Evolutionary conservation across 2,113 vertebrate species (phyloP).

Genomic region (Cyrtonyx montezumae): DNA sequence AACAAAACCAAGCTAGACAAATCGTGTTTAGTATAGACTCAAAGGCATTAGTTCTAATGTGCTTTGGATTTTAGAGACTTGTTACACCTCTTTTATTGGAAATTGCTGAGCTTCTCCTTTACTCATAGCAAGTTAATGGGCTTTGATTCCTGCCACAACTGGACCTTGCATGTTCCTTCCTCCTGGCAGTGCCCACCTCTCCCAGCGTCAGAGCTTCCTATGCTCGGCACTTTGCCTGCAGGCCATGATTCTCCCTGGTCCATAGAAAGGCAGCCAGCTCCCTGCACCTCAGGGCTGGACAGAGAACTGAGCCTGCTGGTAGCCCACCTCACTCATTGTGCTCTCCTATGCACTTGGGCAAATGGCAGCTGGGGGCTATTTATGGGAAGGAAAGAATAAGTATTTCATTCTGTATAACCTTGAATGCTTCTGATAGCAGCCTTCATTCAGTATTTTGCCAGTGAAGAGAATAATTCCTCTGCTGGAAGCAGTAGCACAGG

Average conservation of each 20-base stretch:
- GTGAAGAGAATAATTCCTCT: not conserved
- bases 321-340: not conserved
- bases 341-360: not conserved
- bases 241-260: not conserved
- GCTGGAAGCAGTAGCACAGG: not conserved
- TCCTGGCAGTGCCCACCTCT: not conserved
- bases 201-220: not conserved
- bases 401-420: not conserved
- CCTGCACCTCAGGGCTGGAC: not conserved
- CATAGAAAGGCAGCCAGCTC: not conserved
- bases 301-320: not conserved
- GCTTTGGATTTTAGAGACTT: not conserved
- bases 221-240: not conserved
- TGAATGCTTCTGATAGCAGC: not conserved
- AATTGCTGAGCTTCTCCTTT: not conserved
- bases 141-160: not conserved
- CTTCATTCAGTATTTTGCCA: not conserved
- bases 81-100: not conserved
- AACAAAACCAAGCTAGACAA: not conserved
- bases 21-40: not conserved
- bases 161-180: not conserved
- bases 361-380: not conserved
- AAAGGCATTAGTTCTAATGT: not conserved
- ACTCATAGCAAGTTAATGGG: not conserved
- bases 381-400: not conserved